These are phyloP conservation scores for Caenorhabditis macrosperma DNA, from an alignment of 2,888 invertebrate genomes.

Conservation along the genomic window DNA sequence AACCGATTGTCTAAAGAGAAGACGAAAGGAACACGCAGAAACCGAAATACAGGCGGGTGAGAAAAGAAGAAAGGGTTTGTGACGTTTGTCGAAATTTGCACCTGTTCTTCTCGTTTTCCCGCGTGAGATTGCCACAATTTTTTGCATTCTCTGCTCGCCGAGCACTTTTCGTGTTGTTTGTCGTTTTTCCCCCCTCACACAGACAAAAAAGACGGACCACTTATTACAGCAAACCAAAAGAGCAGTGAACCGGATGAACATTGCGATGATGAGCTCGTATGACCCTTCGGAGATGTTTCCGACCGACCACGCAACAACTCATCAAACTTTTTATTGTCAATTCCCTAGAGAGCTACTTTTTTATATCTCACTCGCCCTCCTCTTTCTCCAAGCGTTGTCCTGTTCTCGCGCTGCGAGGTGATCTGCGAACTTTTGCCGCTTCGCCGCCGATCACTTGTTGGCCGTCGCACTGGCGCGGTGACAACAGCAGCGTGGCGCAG, in stretches of 20 bases:
- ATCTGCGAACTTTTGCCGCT: neutral
- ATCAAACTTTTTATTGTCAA: constrained; percentile 41
- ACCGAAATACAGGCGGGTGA: neutral
- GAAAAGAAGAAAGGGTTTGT: neutral
- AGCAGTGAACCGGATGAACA: constrained; percentile 50
- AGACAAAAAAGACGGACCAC: constrained; percentile 32
- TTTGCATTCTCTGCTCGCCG: neutral
- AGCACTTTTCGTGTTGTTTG: constrained; percentile 20
- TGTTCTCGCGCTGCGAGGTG: neutral
- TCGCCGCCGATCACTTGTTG: neutral
- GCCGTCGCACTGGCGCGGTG: neutral
- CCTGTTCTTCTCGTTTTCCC: constrained; percentile 8
- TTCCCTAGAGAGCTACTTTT: constrained; percentile 25
- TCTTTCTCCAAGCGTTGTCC: neutral
- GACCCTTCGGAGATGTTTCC: constrained; percentile 23
- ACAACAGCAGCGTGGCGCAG: constrained; percentile 87
- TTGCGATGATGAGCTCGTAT: constrained; percentile 21
- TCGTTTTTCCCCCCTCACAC: too few relatives aligned
- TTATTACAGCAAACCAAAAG: constrained; percentile 33
- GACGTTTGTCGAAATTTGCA: neutral
- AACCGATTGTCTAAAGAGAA: too few relatives aligned
- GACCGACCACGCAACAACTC: constrained; percentile 29
- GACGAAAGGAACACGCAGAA: too few relatives aligned
- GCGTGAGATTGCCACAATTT: constrained; percentile 13
- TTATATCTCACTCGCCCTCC: constrained; percentile 10